Base-by-base conservation (phyloP, 1,140 invertebrate genomes). In the Sycophila sp. region DNA sequence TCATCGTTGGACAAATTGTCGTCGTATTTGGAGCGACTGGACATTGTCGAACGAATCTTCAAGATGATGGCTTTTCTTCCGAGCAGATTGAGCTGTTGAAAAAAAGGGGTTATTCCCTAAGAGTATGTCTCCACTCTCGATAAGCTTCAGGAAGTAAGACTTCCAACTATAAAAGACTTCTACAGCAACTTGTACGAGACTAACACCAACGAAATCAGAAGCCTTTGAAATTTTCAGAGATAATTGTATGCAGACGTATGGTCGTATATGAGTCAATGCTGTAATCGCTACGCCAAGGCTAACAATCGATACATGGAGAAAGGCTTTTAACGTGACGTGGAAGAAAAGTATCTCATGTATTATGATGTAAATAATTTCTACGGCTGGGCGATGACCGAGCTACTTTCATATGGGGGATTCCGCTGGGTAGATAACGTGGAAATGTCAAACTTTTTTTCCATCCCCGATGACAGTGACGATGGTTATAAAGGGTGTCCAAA, bases 211-310 rank as follows among this genome's bases (percentile, higher is more conserved):
- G 64, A 76, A 47, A 47, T 59, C 76, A 6, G 83, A 86, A 74
- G 69, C 86, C 30, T 87, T 87, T 75, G 78, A 85, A 81, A 85
- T 83, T 68, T 86, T 86, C 76, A 47, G 84, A 66, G 36, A 58
- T 10, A 64, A 75, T 8, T 81, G 81, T 74, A 24, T 77, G 24
- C 65, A 77, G 30, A 69, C 59, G 22, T 85, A 85, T 72, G 40
- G 63, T 6, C 59, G 10, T 82, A 83, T n/a, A 55, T 86, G 26
- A 73, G 66, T 53, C 80, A 82, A 69, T 82, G 80, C 65, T 74
- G 53, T 6, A 73, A 76, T 63, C 67, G 82, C 28, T 78, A 82
- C 74, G 75, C 78, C 10, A 71, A 68, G 63, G 82, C 81, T 0
- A 83, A 85, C 73, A 86, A 86, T 73, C 75, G 77, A 65, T 82